Evolutionary conservation across 2,113 vertebrate species (phyloP).

Genomic region (Chionis minor): DNA sequence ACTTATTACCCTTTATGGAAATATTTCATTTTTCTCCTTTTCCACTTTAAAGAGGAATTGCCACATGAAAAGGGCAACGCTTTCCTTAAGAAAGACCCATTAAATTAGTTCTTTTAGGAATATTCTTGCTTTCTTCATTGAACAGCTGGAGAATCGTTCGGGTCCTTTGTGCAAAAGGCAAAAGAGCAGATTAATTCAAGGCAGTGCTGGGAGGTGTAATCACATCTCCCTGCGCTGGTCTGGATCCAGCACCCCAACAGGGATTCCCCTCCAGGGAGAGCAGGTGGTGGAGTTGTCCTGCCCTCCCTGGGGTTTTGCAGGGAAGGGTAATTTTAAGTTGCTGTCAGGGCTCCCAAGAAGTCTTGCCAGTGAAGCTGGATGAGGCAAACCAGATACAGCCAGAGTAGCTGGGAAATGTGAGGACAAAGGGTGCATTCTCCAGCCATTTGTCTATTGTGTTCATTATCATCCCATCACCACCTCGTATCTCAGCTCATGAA

Average conservation of each 20-base stretch:
- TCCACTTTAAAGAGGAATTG: neutral
- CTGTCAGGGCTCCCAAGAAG: neutral
- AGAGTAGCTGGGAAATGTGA: neutral
- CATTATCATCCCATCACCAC: neutral
- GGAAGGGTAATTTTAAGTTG: neutral
- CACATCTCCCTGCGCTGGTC: rapidly evolving
- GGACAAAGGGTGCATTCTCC: neutral
- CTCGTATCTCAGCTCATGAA: neutral
- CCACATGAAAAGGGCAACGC: neutral
- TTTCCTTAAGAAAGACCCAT: neutral
- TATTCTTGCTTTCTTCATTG: neutral
- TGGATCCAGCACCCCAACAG: neutral
- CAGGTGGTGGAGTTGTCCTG: neutral
- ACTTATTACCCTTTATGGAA: neutral
- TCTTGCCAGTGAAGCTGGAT: neutral
- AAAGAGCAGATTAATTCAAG: neutral
- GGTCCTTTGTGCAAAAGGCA: neutral
- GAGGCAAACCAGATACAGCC: neutral
- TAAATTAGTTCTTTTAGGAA: neutral
- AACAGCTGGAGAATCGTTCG: neutral
- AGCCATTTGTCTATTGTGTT: neutral
- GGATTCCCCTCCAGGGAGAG: neutral
- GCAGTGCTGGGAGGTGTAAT: neutral
- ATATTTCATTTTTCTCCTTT: neutral
- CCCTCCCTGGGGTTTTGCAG: neutral